These are phyloP conservation scores for Catostomus latipinnis DNA, from an alignment of 2,797 vertebrate species.

Conservation along the genomic window DNA sequence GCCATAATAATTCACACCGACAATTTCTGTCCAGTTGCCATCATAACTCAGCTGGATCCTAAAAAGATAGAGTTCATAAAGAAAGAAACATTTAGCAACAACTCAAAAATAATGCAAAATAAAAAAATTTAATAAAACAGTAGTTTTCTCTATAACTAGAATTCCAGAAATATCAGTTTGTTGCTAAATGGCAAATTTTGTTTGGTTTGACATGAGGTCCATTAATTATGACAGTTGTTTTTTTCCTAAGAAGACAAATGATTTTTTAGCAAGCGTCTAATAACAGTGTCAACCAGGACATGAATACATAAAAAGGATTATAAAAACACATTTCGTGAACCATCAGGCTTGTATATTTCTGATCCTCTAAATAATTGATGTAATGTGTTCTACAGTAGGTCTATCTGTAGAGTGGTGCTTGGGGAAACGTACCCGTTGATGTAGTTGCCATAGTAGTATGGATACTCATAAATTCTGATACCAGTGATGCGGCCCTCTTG, in stretches of 20 bases:
- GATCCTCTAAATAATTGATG: neutral
- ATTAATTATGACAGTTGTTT: too few species aligned
- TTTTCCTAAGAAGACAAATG: too few species aligned
- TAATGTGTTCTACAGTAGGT: neutral
- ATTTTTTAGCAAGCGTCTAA: too few species aligned
- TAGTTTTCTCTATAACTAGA: too few species aligned
- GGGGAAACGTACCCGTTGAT: conserved; percentile 2
- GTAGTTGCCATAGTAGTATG: neutral
- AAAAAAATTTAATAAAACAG: too few species aligned
- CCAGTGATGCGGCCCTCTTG: neutral
- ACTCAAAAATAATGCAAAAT: neutral
- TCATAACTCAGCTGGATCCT: conserved; percentile 58
- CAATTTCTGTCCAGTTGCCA: neutral
- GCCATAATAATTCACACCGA: neutral
- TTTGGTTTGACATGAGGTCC: too few species aligned
- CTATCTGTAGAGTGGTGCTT: neutral
- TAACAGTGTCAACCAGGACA: too few species aligned
- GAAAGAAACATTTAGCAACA: neutral
- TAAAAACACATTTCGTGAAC: too few species aligned
- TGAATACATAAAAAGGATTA: too few species aligned
- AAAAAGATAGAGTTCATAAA: neutral
- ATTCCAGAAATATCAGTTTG: too few species aligned
- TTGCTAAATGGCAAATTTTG: too few species aligned
- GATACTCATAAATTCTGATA: conserved; percentile 18
- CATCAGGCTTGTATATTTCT: too few species aligned